These are phyloP conservation scores for Mercenaria mercenaria DNA, from an alignment of 1,140 invertebrate genomes.

Conservation along the genomic window DNA sequence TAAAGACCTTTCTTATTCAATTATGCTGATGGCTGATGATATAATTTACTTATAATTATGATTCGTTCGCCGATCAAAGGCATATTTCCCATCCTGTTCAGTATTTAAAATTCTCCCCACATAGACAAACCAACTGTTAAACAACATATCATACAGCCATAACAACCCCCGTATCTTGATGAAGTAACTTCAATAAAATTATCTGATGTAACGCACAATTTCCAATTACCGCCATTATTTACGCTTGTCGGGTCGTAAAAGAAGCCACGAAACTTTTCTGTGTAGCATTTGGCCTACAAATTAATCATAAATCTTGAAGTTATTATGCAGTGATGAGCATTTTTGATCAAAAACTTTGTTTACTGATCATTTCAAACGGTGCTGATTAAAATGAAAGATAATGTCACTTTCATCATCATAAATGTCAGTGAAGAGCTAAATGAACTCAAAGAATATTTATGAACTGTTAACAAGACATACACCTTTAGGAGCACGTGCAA, in stretches of 20 bases:
- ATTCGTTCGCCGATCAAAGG: not conserved
- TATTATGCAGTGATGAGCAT: not conserved
- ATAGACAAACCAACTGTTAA: not conserved
- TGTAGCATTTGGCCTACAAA: not conserved
- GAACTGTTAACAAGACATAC: too few relatives aligned
- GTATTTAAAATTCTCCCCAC: not conserved
- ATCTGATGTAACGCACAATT: conserved; percentile 27
- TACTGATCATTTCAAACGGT: not conserved
- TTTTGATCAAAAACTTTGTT: not conserved
- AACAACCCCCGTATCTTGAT: not conserved
- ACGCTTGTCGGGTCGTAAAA: conserved; percentile 14
- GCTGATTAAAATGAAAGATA: not conserved
- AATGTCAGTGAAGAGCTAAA: conserved; percentile 9
- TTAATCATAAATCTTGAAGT: conserved; percentile 2
- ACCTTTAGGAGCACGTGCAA: too few relatives aligned
- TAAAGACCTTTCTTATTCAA: not conserved
- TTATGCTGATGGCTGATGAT: not conserved
- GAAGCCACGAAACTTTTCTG: not conserved
- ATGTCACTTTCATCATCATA: not conserved
- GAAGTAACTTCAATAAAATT: not conserved
- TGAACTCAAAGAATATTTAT: too few relatives aligned
- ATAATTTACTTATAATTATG: conserved; percentile 11
- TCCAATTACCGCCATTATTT: conserved; percentile 20
- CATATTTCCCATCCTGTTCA: conserved; percentile 5
- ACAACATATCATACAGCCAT: not conserved